phyloP scores from a whole-genome alignment of 1,140 invertebrate species.

The Meloidogyne hapla region DNA sequence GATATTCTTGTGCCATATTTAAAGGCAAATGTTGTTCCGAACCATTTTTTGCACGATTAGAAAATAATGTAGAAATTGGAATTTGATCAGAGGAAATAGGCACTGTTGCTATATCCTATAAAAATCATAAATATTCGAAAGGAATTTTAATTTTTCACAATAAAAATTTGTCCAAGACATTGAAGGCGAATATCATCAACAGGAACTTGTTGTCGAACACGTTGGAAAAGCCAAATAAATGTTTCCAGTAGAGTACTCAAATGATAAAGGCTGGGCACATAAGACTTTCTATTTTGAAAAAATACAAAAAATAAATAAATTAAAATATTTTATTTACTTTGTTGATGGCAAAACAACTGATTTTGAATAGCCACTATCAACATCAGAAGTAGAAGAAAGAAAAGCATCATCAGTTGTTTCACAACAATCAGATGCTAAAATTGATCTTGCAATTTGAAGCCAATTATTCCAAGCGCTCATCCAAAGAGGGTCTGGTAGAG shows the following conservation, averaged over 20 bases:
- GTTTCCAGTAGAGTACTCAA: conserved; percentile 57
- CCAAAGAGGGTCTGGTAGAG: conserved; percentile 50
- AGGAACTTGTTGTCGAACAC: conserved; percentile 46
- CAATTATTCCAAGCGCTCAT: conserved; percentile 50
- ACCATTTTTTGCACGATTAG: neutral
- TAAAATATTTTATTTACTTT: neutral
- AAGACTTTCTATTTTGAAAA: conserved; percentile 31
- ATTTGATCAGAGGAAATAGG: conserved; percentile 53
- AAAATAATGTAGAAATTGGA: conserved; percentile 46
- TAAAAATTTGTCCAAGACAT: conserved; percentile 40
- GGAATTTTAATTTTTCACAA: conserved; percentile 7
- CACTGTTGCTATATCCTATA: conserved; percentile 48
- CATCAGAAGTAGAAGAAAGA: neutral
- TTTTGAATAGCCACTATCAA: neutral
- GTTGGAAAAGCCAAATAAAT: conserved; percentile 55
- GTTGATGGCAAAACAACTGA: conserved; percentile 9
- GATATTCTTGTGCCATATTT: conserved; percentile 57
- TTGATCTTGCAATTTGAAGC: conserved; percentile 43
- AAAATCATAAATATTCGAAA: neutral
- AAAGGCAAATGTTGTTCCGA: conserved; percentile 27
- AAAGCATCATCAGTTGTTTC: conserved; percentile 22
- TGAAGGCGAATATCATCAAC: conserved; percentile 44
- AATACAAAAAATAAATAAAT: neutral
- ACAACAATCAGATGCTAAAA: conserved; percentile 35
- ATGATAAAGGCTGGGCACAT: conserved; percentile 57